Base-by-base conservation (phyloP, 2,113 vertebrate genomes). In the Dipodomys stephensi region DNA sequence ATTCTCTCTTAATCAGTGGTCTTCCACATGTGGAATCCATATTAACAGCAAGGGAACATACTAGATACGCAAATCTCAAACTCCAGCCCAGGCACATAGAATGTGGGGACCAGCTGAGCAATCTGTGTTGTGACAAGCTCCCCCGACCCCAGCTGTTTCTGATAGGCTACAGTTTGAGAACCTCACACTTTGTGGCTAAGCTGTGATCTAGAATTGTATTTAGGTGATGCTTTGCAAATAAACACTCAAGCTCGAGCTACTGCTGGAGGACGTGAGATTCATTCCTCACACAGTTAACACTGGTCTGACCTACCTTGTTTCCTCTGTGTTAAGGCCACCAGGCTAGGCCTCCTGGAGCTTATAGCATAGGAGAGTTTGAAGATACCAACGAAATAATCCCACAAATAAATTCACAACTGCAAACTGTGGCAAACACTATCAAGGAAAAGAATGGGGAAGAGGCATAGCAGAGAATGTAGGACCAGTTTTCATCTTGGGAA, bases 301-400 rank as follows among this genome's bases (percentile, higher is more conserved):
- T 32, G 32, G 16, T 44, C 71, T 73, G 64, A 25, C n/a, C 49
- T 64, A 19, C 8, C 25, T 11, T 67, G 65, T 27, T 67, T 67
- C 65, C 39, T 25, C 16, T 0, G 1, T 32, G 69, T 39, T 64
- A 0, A 0, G 3, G 28, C 28, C 67, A 18, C 15, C 68, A 28
- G 12, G 22, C 53, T 60, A 4, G 25, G 67, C 30, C 81, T 67
- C 35, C 2, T 0, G 6, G 18, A 65, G 16, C 78, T 76, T 32
- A 74, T 15, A 81, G 39, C 2, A 0, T 4, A 79, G n/a, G 22
- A 32, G 20, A 76, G 44, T n/a, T 22, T 78, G 13, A 71, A 77
- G 69, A 16, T 16, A 18, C 13, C 53, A 57, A 57, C 15, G 12
- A 57, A 57, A 13, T 57, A 57, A 57, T 4, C 53, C 53, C 53